Conservation (phyloP, 2,797 vertebrate genomes). For the Falco naumanni region DNA sequence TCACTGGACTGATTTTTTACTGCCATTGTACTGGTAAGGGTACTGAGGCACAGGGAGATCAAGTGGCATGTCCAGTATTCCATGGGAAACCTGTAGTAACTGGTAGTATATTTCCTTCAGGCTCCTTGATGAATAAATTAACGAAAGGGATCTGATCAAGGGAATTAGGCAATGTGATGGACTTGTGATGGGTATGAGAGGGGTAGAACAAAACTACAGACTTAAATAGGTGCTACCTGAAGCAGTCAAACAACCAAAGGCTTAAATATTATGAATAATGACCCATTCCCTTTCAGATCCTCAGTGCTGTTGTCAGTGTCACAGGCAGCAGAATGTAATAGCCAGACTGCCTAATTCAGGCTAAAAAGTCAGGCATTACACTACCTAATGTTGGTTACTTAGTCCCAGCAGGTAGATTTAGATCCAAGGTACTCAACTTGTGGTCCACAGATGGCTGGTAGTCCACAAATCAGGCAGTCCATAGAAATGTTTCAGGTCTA, state of each 20-base stretch:
- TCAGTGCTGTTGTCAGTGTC: not conserved
- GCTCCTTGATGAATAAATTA: not conserved
- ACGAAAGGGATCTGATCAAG: not conserved
- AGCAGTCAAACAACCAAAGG: not conserved
- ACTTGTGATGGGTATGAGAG: not conserved
- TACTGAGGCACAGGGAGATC: fast-evolving
- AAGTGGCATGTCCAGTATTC: not conserved
- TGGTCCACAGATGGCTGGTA: not conserved
- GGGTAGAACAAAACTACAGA: not conserved
- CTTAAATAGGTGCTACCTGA: not conserved
- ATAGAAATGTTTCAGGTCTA: not conserved
- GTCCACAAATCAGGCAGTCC: not conserved
- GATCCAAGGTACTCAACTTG: not conserved
- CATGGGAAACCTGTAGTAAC: not conserved
- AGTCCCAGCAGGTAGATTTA: not conserved
- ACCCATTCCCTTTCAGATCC: not conserved
- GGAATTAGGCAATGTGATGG: not conserved
- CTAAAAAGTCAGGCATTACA: not conserved
- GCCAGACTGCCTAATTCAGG: not conserved
- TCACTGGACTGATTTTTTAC: not conserved
- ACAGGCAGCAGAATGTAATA: not conserved
- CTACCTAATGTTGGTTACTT: not conserved
- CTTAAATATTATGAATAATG: not conserved
- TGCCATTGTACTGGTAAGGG: not conserved
- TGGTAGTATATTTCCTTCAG: not conserved